Conservation (phyloP, 2,113 vertebrate genomes). For the Synodontis membranacea region DNA sequence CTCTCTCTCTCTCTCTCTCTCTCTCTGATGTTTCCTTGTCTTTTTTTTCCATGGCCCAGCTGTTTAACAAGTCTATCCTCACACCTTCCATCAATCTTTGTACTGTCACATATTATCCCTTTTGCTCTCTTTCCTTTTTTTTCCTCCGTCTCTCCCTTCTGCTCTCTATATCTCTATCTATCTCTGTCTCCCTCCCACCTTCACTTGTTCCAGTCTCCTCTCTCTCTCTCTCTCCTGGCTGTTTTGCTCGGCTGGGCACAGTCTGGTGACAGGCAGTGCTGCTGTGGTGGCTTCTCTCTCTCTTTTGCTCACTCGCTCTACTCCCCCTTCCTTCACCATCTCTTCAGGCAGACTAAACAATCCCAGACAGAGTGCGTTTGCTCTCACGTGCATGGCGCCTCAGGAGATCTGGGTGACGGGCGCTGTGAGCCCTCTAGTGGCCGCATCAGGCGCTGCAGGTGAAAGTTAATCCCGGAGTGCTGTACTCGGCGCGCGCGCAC, state of each 20-base stretch:
- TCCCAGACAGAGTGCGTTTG: conserved; percentile 31
- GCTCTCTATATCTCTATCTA: neutral
- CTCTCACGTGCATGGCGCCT: conserved; percentile 45
- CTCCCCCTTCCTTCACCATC: neutral
- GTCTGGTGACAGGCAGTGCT: conserved; percentile 40
- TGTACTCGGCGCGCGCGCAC: neutral
- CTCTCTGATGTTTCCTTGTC: neutral
- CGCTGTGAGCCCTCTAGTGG: conserved; percentile 56
- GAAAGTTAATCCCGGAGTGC: neutral
- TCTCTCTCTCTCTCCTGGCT: neutral
- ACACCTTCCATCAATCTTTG: conserved; percentile 44
- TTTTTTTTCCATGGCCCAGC: conserved; percentile 16
- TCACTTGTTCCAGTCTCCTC: neutral
- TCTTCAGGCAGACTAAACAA: conserved; percentile 58
- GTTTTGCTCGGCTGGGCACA: conserved; percentile 33
- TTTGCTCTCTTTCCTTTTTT: conserved; percentile 6
- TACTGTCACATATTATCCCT: conserved; percentile 13
- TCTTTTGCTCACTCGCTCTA: neutral
- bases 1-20: conserved; percentile 6
- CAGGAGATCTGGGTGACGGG: conserved; percentile 22
- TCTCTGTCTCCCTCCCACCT: neutral
- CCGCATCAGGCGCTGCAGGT: neutral
- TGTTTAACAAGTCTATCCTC: conserved; percentile 16
- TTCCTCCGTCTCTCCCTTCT: neutral
- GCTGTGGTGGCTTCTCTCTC: conserved; percentile 25